A percentile compares a stretch with the other conserved stretches of the same genome.
These are phyloP conservation scores for Aspidapion aeneum DNA, from an alignment of 2,888 invertebrate genomes.

Conservation along the genomic window DNA sequence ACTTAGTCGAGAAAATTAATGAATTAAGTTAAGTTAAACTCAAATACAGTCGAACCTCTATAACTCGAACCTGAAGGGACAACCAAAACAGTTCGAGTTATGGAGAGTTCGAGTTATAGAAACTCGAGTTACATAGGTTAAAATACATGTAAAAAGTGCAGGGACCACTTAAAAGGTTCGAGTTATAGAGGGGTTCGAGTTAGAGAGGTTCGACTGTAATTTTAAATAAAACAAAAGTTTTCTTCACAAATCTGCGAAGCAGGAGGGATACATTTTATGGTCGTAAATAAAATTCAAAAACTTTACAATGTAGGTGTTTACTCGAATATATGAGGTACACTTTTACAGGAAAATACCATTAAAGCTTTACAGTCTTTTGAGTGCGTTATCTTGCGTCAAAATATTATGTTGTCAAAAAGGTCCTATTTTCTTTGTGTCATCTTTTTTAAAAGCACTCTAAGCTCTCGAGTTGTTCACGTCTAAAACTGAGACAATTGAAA, in stretches of 20 bases:
- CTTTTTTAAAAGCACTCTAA: neutral
- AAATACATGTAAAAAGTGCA: too few species aligned
- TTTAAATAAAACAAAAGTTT: neutral
- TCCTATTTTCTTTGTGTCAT: neutral
- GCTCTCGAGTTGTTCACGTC: neutral
- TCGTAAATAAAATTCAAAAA: neutral
- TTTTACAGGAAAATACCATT: neutral
- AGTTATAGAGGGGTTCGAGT: too few species aligned
- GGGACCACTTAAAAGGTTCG: too few species aligned
- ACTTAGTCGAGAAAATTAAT: too few species aligned
- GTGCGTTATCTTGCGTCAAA: neutral
- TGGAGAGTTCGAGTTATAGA: too few species aligned
- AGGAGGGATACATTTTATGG: neutral
- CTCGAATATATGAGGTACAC: neutral
- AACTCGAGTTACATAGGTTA: too few species aligned
- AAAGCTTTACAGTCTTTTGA: neutral
- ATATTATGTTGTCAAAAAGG: neutral
- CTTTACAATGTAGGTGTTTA: neutral
- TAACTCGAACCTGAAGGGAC: too few species aligned
- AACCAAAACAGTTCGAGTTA: too few species aligned
- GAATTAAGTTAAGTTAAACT: too few species aligned
- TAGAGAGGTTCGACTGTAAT: too few species aligned
- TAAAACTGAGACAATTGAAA: neutral
- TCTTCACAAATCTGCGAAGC: neutral
- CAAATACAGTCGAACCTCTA: too few species aligned